Evolutionary conservation across 2,797 vertebrate genomes (phyloP).

Genomic region (Pelobates cultripes): DNA sequence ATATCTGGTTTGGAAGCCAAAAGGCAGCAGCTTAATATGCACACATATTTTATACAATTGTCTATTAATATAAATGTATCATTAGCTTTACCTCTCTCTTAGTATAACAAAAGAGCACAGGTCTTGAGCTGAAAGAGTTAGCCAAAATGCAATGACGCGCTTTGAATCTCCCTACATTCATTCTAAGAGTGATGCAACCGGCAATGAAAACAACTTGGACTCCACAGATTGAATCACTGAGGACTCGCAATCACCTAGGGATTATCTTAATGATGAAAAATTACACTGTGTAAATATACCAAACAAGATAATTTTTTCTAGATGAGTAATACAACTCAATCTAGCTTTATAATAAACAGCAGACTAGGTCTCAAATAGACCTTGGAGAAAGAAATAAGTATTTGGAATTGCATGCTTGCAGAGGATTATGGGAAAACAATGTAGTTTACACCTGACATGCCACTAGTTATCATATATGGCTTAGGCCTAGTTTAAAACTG

Average conservation of each 20-base stretch:
- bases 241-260: not conserved
- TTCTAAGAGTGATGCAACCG: conserved; percentile 6
- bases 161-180: not conserved
- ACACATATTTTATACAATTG: no score
- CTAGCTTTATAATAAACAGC: not conserved
- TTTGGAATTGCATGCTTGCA: no score
- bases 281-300: not conserved
- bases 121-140: not conserved
- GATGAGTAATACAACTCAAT: not conserved
- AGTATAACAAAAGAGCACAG: not conserved
- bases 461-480: no score
- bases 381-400: no score
- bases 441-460: no score
- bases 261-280: not conserved
- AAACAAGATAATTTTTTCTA: not conserved
- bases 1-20: no score
- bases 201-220: not conserved
- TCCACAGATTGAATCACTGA: not conserved
- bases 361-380: not conserved
- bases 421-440: no score
- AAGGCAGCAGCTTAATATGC: no score
- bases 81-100: no score
- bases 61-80: no score
- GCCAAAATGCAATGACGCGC: not conserved
- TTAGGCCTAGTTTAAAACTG: no score